These are phyloP conservation scores for Haliaeetus leucogaster DNA, from an alignment of 2,113 vertebrate species.

Conservation along the genomic window DNA sequence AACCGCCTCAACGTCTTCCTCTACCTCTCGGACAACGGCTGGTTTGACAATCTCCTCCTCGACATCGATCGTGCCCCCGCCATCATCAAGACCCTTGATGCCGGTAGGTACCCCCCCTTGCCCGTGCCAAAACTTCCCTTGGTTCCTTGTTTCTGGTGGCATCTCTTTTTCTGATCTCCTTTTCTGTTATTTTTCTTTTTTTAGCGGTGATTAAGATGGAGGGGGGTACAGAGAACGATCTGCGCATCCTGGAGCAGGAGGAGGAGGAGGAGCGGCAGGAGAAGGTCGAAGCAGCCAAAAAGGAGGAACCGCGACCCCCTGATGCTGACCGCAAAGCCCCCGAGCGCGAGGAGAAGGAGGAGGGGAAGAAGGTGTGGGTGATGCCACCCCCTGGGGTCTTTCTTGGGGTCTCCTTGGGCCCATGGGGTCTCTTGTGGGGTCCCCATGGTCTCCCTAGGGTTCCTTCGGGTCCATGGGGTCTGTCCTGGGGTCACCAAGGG, in stretches of 20 bases:
- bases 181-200: too few species aligned
- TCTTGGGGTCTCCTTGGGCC: neutral
- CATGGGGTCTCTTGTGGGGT: neutral
- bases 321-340: constrained; percentile 58
- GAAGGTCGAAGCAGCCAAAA: constrained; percentile 64
- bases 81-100: constrained; percentile 89
- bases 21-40: constrained; percentile 85
- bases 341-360: constrained; percentile 66
- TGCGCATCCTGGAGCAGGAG: constrained; percentile 88
- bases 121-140: neutral
- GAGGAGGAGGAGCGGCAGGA: constrained; percentile 76
- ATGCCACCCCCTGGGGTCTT: too few species aligned
- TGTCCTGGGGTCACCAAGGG: too few species aligned
- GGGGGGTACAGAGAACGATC: too few species aligned
- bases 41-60: constrained; percentile 84
- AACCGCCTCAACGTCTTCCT: constrained; percentile 84
- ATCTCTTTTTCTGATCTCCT: too few species aligned
- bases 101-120: constrained; percentile 63
- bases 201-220: too few species aligned
- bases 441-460: neutral
- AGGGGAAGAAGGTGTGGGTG: constrained; percentile 56
- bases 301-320: constrained; percentile 50
- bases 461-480: neutral
- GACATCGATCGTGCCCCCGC: constrained; percentile 85
- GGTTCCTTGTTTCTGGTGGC: neutral